Percentiles rank a stretch among this genome's conserved stretches.
Conservation (phyloP, 2,888 invertebrate genomes). For the Itoplectis maculator region DNA sequence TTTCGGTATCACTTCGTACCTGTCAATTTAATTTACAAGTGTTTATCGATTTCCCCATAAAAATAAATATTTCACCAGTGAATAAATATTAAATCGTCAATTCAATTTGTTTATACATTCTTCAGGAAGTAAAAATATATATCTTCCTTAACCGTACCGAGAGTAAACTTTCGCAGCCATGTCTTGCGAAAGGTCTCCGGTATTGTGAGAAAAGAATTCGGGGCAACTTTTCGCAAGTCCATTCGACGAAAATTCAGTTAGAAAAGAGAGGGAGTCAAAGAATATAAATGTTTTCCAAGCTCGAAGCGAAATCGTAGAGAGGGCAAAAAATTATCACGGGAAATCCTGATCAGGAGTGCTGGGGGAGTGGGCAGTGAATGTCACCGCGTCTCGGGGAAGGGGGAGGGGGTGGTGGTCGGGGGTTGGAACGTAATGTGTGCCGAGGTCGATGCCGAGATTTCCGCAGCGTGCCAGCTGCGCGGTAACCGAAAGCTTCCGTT, state of each 20-base stretch:
- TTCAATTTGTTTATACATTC: no score
- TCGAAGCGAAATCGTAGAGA: not conserved
- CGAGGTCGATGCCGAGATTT: constrained; percentile 31
- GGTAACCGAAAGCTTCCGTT: constrained; percentile 56
- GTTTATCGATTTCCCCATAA: no score
- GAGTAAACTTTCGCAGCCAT: no score
- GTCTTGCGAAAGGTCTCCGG: no score
- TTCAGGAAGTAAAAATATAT: no score
- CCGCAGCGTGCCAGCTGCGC: constrained; percentile 40
- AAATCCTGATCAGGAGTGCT: constrained; percentile 32
- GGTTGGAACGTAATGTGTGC: constrained; percentile 34
- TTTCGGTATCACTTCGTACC: no score
- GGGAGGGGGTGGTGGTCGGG: no score
- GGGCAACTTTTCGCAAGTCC: not conserved
- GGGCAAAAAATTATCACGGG: constrained; percentile 20
- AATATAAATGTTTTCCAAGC: constrained; percentile 9
- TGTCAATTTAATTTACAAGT: no score
- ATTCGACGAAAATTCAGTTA: not conserved
- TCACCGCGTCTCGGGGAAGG: constrained; percentile 18
- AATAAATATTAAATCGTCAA: not conserved
- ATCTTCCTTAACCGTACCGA: no score
- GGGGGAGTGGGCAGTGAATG: constrained; percentile 23
- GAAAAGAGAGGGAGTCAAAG: not conserved
- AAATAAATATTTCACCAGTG: no score
- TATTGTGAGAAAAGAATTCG: no score